Conservation (phyloP, 2,888 invertebrate genomes). For the Eubasilissa splendida region DNA sequence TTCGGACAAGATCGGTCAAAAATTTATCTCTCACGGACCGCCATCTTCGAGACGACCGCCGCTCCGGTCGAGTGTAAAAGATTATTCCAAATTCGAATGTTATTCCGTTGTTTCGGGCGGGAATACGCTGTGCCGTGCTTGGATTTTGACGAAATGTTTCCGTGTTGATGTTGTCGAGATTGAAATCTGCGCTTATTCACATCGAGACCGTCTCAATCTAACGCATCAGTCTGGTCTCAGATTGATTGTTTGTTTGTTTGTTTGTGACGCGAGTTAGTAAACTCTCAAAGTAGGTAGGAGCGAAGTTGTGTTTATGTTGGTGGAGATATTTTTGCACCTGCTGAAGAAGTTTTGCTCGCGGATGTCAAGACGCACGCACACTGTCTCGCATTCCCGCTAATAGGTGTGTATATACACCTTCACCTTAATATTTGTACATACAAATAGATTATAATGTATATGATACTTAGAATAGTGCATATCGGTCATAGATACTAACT, state of each 20-base stretch:
- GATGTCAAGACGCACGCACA: neutral
- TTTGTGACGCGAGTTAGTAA: constrained; percentile 2
- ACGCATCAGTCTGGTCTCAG: no score
- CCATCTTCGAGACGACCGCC: constrained; percentile 5
- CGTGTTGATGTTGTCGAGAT: constrained; percentile 4
- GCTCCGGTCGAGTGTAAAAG: neutral
- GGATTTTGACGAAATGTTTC: constrained; percentile 5
- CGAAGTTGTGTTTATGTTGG: constrained; percentile 18
- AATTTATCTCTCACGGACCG: constrained; percentile 8
- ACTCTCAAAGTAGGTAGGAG: neutral
- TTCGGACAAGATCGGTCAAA: constrained; percentile 20
- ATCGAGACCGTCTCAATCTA: neutral
- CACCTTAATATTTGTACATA: neutral
- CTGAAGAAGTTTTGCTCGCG: neutral
- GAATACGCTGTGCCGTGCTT: constrained; percentile 11
- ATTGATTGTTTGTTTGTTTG: constrained; percentile 1
- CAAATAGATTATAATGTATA: neutral
- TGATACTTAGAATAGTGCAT: no score
- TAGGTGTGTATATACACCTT: neutral
- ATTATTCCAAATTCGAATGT: neutral
- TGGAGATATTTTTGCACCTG: constrained; percentile 30
- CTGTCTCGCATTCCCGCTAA: neutral
- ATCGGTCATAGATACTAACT: no score
- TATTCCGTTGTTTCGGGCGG: constrained; percentile 2
- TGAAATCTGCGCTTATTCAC: constrained; percentile 9